These are phyloP conservation scores for Acleris holmiana DNA, from an alignment of 2,888 invertebrate genomes.

Conservation along the genomic window DNA sequence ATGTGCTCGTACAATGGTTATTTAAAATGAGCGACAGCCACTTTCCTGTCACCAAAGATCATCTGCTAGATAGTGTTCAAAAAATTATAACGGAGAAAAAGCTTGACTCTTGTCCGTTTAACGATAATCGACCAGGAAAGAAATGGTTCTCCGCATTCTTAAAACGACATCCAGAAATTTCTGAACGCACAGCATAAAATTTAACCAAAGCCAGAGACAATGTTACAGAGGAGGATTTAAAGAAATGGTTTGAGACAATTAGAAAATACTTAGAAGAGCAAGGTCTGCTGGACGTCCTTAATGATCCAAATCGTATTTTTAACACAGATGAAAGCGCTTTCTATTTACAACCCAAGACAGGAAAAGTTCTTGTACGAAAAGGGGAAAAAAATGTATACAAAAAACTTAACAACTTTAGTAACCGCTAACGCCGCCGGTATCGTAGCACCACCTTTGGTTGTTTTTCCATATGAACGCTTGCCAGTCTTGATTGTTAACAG, in stretches of 20 bases:
- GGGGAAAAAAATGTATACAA: no score
- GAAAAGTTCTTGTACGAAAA: no score
- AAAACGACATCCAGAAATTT: constrained; percentile 43
- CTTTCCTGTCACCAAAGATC: background rate
- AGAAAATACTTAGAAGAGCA: constrained; percentile 40
- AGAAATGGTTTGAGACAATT: constrained; percentile 27
- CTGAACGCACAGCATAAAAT: constrained; percentile 46
- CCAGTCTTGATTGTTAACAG: no score
- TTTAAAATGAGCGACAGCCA: no score
- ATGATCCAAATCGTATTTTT: constrained; percentile 39
- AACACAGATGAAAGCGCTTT: constrained; percentile 49
- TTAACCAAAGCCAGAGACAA: constrained; percentile 37
- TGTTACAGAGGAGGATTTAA: background rate
- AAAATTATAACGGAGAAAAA: constrained; percentile 31
- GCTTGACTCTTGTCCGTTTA: constrained; percentile 39
- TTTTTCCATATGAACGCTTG: no score
- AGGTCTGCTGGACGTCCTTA: no score
- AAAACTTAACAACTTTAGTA: no score
- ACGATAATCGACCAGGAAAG: constrained; percentile 46
- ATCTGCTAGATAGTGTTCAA: constrained; percentile 37
- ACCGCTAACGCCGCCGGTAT: no score
- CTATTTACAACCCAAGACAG: constrained; percentile 39
- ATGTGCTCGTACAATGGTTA: no score
- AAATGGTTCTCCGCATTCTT: constrained; percentile 47
- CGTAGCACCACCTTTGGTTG: no score